Evolutionary conservation across 1,140 invertebrate species (phyloP), one percentile per base, ranked within the genome.

Genomic region (Drosophila willistoni): DNA sequence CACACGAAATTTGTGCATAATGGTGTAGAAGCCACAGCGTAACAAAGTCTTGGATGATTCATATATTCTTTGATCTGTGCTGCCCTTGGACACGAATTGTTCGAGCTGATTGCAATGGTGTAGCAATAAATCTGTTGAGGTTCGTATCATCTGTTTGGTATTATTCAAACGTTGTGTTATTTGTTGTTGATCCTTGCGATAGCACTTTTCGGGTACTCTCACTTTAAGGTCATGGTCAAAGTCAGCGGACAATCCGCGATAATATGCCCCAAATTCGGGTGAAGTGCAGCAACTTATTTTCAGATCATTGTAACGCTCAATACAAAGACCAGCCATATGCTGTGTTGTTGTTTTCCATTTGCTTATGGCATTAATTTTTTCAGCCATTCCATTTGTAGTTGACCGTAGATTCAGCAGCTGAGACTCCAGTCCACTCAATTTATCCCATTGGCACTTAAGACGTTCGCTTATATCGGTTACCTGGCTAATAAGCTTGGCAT

Each of bases 291-390:
- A n/a, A 7, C 2, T 10, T 0, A 59, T 36, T 10, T 63, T 13
- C 7, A 77, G 9, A 6, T 77, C 44, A 1, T 29, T 19, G 22
- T 47, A 42, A 14, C 73, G 74, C 25, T 77, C 73, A 0, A 71
- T 3, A 9, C 74, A 76, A 22, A 41, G 5, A 0, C 29, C 74
- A 7, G n/a, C 39, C 17, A 47, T 13, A 7, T 65, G 17, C 14
- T 64, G 34, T 1, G 17, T 29, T 2, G 41, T 36, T 22, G 57
- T 51, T 2, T 56, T 36, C 69, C 73, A 77, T 14, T 55, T 39
- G 19, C 29, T 51, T 36, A 77, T 29, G 10, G 44, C n/a, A 0
- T 10, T 17, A 7, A 76, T 17, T 13, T 41, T 29, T 7, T 29
- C 7, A 7, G 19, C 4, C 29, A 73, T 13, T 12, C 3, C 4